phyloP scores from a whole-genome alignment of 2,113 vertebrate species.

The Serinus canaria region DNA sequence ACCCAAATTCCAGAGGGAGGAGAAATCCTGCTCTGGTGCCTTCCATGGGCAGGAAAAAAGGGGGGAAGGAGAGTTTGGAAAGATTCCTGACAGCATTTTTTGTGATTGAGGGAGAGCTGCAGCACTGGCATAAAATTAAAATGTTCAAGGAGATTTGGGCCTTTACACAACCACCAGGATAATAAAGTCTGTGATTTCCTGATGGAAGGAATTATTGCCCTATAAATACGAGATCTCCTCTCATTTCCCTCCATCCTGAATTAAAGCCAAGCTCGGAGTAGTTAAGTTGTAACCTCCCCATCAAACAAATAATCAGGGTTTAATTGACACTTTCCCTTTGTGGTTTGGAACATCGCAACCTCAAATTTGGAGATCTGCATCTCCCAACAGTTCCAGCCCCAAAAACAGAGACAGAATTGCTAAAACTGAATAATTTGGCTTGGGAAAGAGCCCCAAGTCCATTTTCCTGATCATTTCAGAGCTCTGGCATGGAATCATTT shows the following conservation, averaged over 20 bases:
- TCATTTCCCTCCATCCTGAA: background rate
- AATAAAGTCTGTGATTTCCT: background rate
- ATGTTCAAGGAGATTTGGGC: rapidly evolving
- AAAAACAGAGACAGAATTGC: background rate
- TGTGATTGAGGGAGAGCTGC: background rate
- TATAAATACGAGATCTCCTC: background rate
- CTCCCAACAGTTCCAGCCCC: rapidly evolving
- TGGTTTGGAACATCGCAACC: background rate
- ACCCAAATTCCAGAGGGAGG: background rate
- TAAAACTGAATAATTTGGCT: background rate
- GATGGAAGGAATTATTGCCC: background rate
- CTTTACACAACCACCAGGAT: rapidly evolving
- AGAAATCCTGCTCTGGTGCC: too few relatives aligned
- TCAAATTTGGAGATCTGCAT: background rate
- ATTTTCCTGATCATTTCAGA: rapidly evolving
- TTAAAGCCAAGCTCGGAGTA: background rate
- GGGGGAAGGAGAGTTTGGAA: rapidly evolving
- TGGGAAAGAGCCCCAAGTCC: background rate
- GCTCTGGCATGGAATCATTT: rapidly evolving
- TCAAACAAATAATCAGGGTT: background rate
- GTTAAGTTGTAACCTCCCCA: background rate
- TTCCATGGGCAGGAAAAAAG: background rate
- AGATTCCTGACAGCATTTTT: background rate
- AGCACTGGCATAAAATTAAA: background rate
- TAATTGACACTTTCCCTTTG: background rate